Conservation (phyloP, 2,888 invertebrate genomes). For the Galeopsomyia nigrocyanea region DNA sequence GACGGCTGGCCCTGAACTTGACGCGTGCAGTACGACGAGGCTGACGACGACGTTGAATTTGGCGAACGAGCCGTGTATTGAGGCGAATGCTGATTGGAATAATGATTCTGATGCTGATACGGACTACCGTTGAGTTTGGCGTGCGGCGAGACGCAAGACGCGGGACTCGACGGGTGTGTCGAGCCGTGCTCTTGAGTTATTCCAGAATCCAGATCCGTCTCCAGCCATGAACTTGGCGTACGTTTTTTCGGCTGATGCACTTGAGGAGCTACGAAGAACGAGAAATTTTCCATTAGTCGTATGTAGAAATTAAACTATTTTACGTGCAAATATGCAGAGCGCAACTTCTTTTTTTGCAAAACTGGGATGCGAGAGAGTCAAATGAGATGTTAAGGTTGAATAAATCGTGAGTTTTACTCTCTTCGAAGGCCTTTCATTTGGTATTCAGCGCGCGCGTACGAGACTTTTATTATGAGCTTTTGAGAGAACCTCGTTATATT, state of each 20-base stretch:
- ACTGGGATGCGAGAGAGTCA: no score
- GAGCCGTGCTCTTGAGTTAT: slow-evolving; percentile 79
- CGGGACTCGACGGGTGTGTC: slow-evolving; percentile 60
- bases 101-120: slow-evolving; percentile 50
- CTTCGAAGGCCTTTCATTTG: background rate
- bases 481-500: no score
- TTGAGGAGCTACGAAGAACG: slow-evolving; percentile 53
- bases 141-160: slow-evolving; percentile 55
- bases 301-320: background rate
- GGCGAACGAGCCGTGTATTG: slow-evolving; percentile 50
- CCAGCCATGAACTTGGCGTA: slow-evolving; percentile 83
- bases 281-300: background rate
- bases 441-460: background rate
- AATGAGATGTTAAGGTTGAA: no score
- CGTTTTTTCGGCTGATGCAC: slow-evolving; percentile 71
- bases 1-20: slow-evolving; percentile 42
- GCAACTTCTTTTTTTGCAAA: no score
- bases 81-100: slow-evolving; percentile 49
- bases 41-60: slow-evolving; percentile 43
- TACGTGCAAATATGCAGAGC: background rate
- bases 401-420: no score
- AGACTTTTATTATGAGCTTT: background rate
- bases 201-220: slow-evolving; percentile 91
- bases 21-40: slow-evolving; percentile 47
- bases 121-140: slow-evolving; percentile 55